Evolutionary conservation across 2,888 invertebrate species (phyloP), one percentile per base, ranked within the genome.

Genomic region (Volucella inanis): DNA sequence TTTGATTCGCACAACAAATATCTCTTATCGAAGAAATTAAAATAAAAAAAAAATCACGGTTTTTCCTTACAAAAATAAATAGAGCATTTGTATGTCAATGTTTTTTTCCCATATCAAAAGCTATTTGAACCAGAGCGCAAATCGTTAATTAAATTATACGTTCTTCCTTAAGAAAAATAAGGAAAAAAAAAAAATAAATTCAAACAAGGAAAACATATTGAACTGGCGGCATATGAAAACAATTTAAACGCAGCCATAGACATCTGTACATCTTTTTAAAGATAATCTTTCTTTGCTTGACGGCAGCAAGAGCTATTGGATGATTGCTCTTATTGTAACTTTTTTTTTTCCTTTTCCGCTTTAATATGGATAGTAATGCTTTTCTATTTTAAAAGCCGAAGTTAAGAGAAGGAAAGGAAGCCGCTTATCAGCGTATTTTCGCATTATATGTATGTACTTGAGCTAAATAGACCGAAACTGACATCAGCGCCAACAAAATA

Each of bases 381-480:
- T 31, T 31, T 31, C 31, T 31, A 31, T 31, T 31, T 45, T 55
- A 55, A 67, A 57, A 70, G n/a, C 39, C 50, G 11, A 57, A 59
- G 14, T 31, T 52, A 31, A 31, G 31, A 31, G 31, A 59, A 59
- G 57, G 57, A 54, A 71, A 80, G 52, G 62, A 80, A 85, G 76
- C 39, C 50, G 80, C 76, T 76, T 85, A 80, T 80, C 71, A 72
- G 65, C 22, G 67, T 78, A 78, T 70, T 68, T 80, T 72, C 64
- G 83, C 79, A 75, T 70, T 83, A 84, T 22, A 22, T 22, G 18
- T 22, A 22, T 22, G 18, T 87, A 82, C 87, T 87, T 87, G 83
- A 80, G 77, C 87, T 76, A 87, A 87, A 80, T 87, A 87, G 80
- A 84, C 76, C 80, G 72, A 77, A 80, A 72, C 87, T 79, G 78